phyloP scores from a whole-genome alignment of 2,113 vertebrate genomes.

The Ptilonorhynchus violaceus region DNA sequence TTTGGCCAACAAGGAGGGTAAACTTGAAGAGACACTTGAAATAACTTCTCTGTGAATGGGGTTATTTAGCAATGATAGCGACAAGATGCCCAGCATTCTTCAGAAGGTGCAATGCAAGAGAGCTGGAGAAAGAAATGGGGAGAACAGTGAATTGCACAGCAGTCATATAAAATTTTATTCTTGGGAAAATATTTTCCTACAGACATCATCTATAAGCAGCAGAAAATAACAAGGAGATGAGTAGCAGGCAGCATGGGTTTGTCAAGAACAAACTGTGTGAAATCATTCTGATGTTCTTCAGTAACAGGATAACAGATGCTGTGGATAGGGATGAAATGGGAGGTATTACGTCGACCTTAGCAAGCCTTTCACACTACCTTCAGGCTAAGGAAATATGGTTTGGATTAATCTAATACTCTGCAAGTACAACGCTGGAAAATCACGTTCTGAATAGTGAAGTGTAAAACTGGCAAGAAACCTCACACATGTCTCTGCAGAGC shows the following conservation, averaged over 20 bases:
- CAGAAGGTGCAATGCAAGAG: not conserved
- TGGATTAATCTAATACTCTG: not conserved
- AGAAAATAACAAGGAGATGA: not conserved
- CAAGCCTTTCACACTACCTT: not conserved
- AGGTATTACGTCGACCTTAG: not conserved
- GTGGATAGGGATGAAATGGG: constrained; percentile 1
- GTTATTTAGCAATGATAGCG: not conserved
- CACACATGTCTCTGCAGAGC: not conserved
- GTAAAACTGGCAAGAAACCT: not conserved
- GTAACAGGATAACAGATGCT: constrained; percentile 15
- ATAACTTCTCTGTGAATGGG: not conserved
- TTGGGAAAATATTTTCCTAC: not conserved
- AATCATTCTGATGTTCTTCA: not conserved
- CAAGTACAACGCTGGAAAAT: not conserved
- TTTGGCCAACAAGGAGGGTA: not conserved
- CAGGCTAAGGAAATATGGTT: not conserved
- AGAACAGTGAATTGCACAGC: not conserved
- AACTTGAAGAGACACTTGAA: not conserved
- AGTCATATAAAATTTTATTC: not conserved
- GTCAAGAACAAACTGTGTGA: not conserved
- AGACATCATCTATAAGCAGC: not conserved
- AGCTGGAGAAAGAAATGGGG: not conserved
- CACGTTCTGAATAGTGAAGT: not conserved
- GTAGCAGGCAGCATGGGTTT: not conserved
- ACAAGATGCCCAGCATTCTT: not conserved